Percentiles rank a stretch among this genome's conserved stretches.
Conservation (phyloP, 2,888 invertebrate genomes). For the Diarsia dahlii region DNA sequence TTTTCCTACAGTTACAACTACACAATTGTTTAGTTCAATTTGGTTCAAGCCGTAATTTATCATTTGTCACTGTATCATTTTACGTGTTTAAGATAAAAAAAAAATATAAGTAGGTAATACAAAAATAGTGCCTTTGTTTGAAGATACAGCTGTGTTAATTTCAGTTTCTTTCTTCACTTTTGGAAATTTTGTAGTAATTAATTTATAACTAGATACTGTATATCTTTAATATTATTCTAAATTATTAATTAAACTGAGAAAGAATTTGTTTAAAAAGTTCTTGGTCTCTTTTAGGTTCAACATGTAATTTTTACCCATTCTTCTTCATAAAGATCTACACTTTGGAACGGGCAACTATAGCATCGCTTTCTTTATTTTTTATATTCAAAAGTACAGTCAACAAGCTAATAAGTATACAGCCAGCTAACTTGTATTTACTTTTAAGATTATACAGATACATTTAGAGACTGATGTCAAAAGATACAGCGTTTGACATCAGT, state of each 20-base stretch:
- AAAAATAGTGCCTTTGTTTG: conserved; percentile 12
- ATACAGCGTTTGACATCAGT: too few species aligned
- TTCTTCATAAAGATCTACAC: too few species aligned
- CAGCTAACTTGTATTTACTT: too few species aligned
- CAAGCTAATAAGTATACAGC: too few species aligned
- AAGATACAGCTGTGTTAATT: conserved; percentile 8
- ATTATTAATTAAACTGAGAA: background rate
- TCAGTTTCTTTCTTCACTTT: too few species aligned
- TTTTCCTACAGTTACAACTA: background rate
- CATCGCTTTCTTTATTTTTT: too few species aligned
- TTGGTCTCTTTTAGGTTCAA: background rate
- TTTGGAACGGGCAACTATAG: too few species aligned
- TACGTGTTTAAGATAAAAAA: conserved; percentile 8
- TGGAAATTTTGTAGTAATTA: too few species aligned
- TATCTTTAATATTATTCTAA: too few species aligned
- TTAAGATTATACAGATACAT: too few species aligned
- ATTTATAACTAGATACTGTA: background rate
- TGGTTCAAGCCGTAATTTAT: conserved; percentile 14
- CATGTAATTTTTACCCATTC: background rate
- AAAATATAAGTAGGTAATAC: background rate
- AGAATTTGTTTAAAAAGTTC: background rate
- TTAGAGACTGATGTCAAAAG: too few species aligned
- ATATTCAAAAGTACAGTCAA: too few species aligned
- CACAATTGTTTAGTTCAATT: background rate
- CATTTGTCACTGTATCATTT: conserved; percentile 10